Evolutionary conservation across 2,797 vertebrate genomes (phyloP).

Genomic region (Mallotus villosus): DNA sequence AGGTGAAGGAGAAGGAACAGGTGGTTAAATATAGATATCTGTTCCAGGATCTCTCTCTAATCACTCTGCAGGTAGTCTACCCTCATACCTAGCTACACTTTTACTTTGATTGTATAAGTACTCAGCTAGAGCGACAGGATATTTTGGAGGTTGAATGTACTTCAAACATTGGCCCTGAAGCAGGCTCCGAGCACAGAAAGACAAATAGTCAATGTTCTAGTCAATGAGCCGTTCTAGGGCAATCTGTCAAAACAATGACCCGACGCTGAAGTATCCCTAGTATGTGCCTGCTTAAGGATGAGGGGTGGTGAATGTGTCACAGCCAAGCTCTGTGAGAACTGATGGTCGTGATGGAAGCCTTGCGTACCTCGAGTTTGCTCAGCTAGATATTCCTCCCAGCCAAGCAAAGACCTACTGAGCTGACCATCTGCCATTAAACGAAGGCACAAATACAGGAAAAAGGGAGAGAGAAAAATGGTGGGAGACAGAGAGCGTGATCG

Average conservation of each 20-base stretch:
- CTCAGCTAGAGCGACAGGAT: not conserved
- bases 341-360: slow-evolving; percentile 21
- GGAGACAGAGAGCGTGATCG: not conserved
- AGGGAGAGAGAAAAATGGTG: not conserved
- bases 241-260: slow-evolving; percentile 3
- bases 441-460: not conserved
- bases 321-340: slow-evolving; percentile 17
- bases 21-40: slow-evolving; percentile 55
- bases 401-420: slow-evolving; percentile 30
- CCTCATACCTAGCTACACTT: not conserved
- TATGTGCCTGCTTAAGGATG: not conserved
- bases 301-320: slow-evolving; percentile 5
- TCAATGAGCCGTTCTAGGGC: not conserved
- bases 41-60: slow-evolving; percentile 28
- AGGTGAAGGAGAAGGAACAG: slow-evolving; percentile 26
- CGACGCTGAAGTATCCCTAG: not conserved
- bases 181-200: not conserved
- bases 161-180: not conserved
- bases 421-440: slow-evolving; percentile 14
- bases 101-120: not conserved
- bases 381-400: slow-evolving; percentile 25
- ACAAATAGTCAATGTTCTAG: not conserved
- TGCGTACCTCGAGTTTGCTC: not conserved
- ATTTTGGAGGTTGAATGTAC: not conserved
- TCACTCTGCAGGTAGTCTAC: slow-evolving; percentile 27